Percentiles rank a stretch among this genome's conserved stretches.
phyloP scores from a whole-genome alignment of 2,113 vertebrate species.

The Brachyhypopomus gauderio region DNA sequence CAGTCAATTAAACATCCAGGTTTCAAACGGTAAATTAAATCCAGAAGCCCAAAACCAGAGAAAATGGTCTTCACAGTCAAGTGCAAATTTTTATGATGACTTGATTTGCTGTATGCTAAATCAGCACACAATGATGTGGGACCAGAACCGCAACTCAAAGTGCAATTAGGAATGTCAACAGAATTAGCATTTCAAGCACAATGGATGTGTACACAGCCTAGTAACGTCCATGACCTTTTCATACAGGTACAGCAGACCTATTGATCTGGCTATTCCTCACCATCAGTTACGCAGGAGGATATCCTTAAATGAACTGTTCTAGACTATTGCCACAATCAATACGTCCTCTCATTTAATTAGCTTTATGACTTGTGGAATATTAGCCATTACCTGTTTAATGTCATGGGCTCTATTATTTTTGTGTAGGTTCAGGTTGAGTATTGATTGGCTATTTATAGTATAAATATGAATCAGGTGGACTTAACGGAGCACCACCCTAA shows the following conservation, averaged over 20 bases:
- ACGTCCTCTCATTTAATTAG: neutral
- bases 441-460: constrained; percentile 8
- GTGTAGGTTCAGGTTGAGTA: neutral
- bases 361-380: neutral
- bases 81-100: neutral
- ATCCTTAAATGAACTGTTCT: neutral
- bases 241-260: neutral
- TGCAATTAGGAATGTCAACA: neutral
- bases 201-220: neutral
- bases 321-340: neutral
- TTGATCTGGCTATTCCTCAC: constrained; percentile 6
- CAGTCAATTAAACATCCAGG: neutral
- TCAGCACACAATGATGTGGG: neutral
- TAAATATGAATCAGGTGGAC: neutral
- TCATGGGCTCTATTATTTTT: constrained; percentile 16
- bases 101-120: neutral
- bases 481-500: neutral
- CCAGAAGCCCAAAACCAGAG: neutral
- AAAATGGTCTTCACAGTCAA: too few relatives aligned
- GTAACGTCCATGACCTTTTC: neutral
- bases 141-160: neutral
- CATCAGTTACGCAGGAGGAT: neutral
- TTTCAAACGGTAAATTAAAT: neutral
- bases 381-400: constrained; percentile 28
- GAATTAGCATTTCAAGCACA: neutral